Evolutionary conservation across 2,888 invertebrate species (phyloP).

Genomic region (Emesis castigata): DNA sequence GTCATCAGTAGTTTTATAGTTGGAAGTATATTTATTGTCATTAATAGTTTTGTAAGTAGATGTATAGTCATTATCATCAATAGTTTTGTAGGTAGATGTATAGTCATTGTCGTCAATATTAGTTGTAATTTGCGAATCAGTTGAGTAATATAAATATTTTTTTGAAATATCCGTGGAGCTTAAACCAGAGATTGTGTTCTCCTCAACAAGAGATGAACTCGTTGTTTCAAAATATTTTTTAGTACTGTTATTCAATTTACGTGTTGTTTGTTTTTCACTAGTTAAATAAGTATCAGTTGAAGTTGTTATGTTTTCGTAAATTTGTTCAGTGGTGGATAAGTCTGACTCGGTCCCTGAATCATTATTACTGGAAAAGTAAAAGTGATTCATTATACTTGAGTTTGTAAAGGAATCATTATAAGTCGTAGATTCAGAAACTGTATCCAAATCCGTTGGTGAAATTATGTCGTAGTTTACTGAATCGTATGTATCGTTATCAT

Average conservation of each 20-base stretch:
- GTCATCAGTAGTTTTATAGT: no score
- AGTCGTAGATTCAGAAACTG: background rate
- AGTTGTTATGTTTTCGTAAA: background rate
- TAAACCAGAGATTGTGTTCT: conserved; percentile 13
- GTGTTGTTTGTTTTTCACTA: background rate
- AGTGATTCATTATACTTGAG: background rate
- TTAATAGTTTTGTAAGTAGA: conserved; percentile 18
- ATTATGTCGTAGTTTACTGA: conserved; percentile 35
- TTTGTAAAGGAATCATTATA: background rate
- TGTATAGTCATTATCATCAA: conserved; percentile 33
- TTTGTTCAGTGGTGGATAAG: background rate
- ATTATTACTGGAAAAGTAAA: background rate
- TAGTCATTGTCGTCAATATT: no score
- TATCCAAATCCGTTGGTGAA: conserved; percentile 19
- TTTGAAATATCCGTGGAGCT: background rate
- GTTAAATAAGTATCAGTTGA: background rate
- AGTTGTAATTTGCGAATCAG: conserved; percentile 41
- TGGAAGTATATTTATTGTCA: no score
- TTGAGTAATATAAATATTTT: conserved; percentile 30
- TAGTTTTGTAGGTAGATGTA: no score
- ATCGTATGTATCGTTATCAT: conserved; percentile 71
- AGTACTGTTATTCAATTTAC: background rate
- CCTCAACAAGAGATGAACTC: background rate
- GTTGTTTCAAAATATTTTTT: background rate
- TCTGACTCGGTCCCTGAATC: background rate